phyloP scores from a whole-genome alignment of 2,888 invertebrate genomes.

The Eugnorisma glareosa region DNA sequence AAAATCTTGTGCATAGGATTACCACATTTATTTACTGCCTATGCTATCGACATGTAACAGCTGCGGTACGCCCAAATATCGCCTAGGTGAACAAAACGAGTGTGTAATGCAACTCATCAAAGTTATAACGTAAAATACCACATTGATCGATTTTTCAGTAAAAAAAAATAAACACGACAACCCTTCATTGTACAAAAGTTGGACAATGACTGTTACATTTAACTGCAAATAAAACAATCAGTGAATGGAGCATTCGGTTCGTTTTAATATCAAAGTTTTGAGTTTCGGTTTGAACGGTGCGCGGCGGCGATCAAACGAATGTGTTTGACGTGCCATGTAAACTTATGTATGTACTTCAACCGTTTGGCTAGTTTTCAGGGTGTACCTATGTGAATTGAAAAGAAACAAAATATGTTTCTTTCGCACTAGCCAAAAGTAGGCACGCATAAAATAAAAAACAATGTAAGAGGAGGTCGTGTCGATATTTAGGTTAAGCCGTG shows the following conservation, averaged over 20 bases:
- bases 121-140: no score
- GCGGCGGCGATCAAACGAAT: conserved; percentile 21
- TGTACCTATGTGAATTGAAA: background rate
- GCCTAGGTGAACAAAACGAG: background rate
- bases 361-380: background rate
- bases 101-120: background rate
- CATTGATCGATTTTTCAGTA: background rate
- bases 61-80: background rate
- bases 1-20: no score
- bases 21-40: no score
- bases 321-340: conserved; percentile 26
- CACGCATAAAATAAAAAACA: no score
- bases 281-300: background rate
- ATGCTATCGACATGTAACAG: background rate
- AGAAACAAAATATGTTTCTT: background rate
- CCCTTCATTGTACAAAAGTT: conserved; percentile 29
- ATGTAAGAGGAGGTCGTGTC: no score
- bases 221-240: conserved; percentile 46
- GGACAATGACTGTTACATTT: conserved; percentile 21
- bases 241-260: conserved; percentile 16
- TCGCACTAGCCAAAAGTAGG: no score
- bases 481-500: no score
- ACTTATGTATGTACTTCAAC: conserved; percentile 6
- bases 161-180: background rate
- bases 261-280: conserved; percentile 48